A percentile compares a stretch with the other conserved stretches of the same genome.
Conservation (phyloP, 2,888 invertebrate genomes). For the Punctoribates punctum region DNA sequence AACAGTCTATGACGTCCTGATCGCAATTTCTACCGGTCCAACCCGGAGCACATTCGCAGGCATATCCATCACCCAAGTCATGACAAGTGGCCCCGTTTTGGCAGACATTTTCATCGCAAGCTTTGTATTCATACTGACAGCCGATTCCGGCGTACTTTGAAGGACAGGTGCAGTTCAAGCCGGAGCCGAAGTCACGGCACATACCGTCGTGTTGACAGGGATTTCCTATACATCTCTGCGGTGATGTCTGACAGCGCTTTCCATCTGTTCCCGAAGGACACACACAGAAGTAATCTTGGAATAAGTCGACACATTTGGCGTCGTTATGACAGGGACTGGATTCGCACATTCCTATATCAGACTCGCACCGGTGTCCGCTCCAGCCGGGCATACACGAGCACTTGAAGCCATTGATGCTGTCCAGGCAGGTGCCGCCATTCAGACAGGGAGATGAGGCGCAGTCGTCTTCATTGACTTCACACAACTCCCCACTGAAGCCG, state of each 20-base stretch:
- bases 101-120: constrained; percentile 61
- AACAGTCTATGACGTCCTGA: constrained; percentile 84
- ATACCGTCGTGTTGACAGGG: constrained; percentile 94
- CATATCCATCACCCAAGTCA: constrained; percentile 61
- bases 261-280: constrained; percentile 94
- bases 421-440: constrained; percentile 82
- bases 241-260: constrained; percentile 93
- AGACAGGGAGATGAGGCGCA: constrained; percentile 78
- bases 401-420: constrained; percentile 75
- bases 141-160: constrained; percentile 79
- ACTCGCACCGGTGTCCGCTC: constrained; percentile 79
- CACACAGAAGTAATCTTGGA: constrained; percentile 58
- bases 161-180: constrained; percentile 87
- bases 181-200: constrained; percentile 92
- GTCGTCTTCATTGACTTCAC: constrained; percentile 61
- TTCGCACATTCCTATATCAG: constrained; percentile 80
- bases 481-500: constrained; percentile 78
- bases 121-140: constrained; percentile 86
- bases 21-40: constrained; percentile 75
- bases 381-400: constrained; percentile 80
- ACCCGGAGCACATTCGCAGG: constrained; percentile 78
- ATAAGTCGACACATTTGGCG: constrained; percentile 82
- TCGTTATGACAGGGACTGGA: constrained; percentile 84
- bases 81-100: constrained; percentile 84
- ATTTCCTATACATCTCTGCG: constrained; percentile 86